Base-by-base conservation (phyloP, 2,797 vertebrate species). In the Acomys russatus region DNA sequence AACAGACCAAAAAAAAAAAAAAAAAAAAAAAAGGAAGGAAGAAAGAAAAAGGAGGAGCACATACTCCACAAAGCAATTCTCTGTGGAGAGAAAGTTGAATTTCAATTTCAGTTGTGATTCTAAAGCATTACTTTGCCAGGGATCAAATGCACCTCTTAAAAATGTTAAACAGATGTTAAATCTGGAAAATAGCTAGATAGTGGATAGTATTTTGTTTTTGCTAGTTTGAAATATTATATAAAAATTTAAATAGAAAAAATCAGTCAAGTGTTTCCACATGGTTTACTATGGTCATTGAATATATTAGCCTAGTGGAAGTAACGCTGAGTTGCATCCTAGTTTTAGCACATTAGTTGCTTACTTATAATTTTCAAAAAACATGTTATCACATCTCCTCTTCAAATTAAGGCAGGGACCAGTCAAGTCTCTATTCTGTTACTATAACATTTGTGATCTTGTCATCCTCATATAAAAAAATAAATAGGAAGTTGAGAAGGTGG, bases 171-270 rank as follows among this genome's bases (percentile, higher is more conserved):
- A 79, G 30, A 51, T 44, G 12, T 90, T 97, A 73, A 86, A 88
- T 83, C n/a, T 90, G 4, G 28, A 70, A 90, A 90, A 80, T 25
- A 59, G 20, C 76, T 14, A 76, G 2, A 49, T 71, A 4, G 61
- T 73, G 0, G 28, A 56, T 93, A 95, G 35, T 86, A 35, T 56
- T 86, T 49, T 64, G 78, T 59, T 90, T 92, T 85, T 63, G 22
- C 10, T 66, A 49, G 14, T 82, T 73, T 79, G 30, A 91, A 95
- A 93, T 88, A 88, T 80, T 79, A n/a, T 79, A 71, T 93, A 91
- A 84, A 92, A 94, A 93, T 51, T 54, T 92, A 89, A 92, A 83
- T 73, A 25, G 22, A 61, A 90, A 94, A 96, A 79, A 88, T 59
- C 8, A 88, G 88, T 59, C 17, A 92, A 91, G 63, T 61, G 3